Percentiles rank a stretch among this genome's conserved stretches.
Conservation (phyloP, 2,888 invertebrate species). For the Drosophila austrosaltans region DNA sequence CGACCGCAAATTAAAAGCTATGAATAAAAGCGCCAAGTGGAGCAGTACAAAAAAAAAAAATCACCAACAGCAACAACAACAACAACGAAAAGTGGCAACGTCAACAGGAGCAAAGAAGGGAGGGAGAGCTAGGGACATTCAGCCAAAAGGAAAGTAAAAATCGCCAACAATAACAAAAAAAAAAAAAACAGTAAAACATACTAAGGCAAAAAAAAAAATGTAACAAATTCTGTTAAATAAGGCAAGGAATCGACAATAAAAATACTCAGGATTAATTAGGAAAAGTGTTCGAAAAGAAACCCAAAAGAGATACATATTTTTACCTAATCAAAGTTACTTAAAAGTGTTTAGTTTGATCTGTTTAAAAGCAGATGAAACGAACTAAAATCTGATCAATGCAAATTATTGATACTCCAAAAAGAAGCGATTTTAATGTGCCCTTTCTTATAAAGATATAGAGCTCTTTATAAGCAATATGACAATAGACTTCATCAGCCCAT, state of each 20-base stretch:
- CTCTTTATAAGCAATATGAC: too few relatives aligned
- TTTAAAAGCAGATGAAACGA: too few relatives aligned
- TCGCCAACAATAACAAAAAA: conserved; percentile 14
- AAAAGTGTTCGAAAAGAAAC: background rate
- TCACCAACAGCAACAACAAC: conserved; percentile 12
- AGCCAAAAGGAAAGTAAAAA: conserved; percentile 30
- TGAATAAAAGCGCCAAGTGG: conserved; percentile 71
- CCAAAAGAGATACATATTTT: too few relatives aligned
- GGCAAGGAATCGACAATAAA: background rate
- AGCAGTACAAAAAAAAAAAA: conserved; percentile 24
- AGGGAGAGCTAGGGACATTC: background rate
- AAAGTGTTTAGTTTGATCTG: too few relatives aligned
- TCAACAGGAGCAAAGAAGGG: background rate
- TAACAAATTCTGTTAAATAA: background rate
- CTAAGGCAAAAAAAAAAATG: background rate
- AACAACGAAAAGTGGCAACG: conserved; percentile 15
- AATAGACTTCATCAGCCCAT: too few relatives aligned
- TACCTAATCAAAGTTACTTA: too few relatives aligned
- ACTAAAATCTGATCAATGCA: too few relatives aligned
- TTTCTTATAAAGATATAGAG: too few relatives aligned
- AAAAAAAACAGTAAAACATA: conserved; percentile 50
- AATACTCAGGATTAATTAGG: background rate
- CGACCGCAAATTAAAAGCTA: conserved; percentile 78
- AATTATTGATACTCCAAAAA: too few relatives aligned
- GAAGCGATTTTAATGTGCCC: too few relatives aligned